Base-by-base conservation (phyloP, 1,140 invertebrate genomes). In the Portunus trituberculatus region DNA sequence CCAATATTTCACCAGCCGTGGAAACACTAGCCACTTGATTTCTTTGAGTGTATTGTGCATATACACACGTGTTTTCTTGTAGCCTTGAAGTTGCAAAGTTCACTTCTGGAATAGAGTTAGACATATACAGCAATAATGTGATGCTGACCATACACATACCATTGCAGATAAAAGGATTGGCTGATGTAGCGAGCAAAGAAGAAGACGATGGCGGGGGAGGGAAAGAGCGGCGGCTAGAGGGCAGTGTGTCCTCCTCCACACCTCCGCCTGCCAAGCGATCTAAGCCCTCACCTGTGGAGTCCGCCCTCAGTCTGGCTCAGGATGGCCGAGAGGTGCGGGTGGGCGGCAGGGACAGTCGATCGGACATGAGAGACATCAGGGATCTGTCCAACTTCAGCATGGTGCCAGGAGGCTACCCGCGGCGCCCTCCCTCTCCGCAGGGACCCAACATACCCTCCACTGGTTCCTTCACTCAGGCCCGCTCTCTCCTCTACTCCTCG, bases 121-220 rank as follows among this genome's bases (percentile, higher is more conserved):
- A 39, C 39, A 39, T 6, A 39, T 39, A 39, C 39, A 39, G 39
- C 6, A 39, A 39, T 39, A 39, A 39, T 39, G 39, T 39, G 1
- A 39, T 39, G 6, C 39, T 39, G 6, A 39, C 6, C 39, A 39
- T 39, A 6, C 39, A 39, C 6, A 39, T 10, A 59, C 10, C 52
- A 29, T 45, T 45, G 28, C 91, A 96, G 95, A 98, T 99, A 94
- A 97, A 98, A n/a, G 98, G 98, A 0, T 96, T 99, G 95, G 98
- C 98, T 91, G 98, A 99, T 96, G 98, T 99, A 20, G 98, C 93
- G 8, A 95, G 96, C 48, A 96, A 92, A 45, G 91, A 96, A 52
- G 95, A 95, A 25, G 96, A 96, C 32, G 94, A 96, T 52, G 96
- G 93, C 10, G 93, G 95, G 16, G 95, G 95, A n/a, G 96, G 95